Evolutionary conservation across 2,797 vertebrate species (phyloP).

Genomic region (Sebastes kiyomatsui): DNA sequence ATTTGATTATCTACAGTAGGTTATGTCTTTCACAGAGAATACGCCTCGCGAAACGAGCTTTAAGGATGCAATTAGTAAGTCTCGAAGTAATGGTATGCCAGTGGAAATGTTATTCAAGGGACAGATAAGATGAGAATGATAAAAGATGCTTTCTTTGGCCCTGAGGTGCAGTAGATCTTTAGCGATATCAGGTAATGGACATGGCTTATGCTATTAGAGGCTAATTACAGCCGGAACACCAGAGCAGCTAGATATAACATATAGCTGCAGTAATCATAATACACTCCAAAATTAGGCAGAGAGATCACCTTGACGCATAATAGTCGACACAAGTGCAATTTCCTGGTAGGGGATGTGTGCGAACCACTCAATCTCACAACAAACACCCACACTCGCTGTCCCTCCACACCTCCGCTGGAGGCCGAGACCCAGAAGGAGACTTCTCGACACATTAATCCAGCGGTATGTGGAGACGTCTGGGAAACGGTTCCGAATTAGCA

Average conservation of each 20-base stretch:
- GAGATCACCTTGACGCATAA: slow-evolving; percentile 38
- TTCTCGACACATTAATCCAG: slow-evolving; percentile 49
- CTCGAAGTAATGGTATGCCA: slow-evolving; percentile 13
- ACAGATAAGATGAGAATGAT: slow-evolving; percentile 38
- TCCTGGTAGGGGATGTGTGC: slow-evolving; percentile 27
- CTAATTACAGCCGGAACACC: slow-evolving; percentile 52
- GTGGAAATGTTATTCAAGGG: slow-evolving; percentile 21
- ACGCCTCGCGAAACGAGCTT: background rate
- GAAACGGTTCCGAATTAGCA: slow-evolving; percentile 70
- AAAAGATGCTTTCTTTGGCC: slow-evolving; percentile 19
- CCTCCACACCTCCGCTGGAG: slow-evolving; percentile 12
- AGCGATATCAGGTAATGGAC: slow-evolving; percentile 36
- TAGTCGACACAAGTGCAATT: slow-evolving; percentile 28
- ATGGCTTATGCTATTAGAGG: slow-evolving; percentile 29
- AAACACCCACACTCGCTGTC: slow-evolving; percentile 22
- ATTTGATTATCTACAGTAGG: slow-evolving; percentile 27
- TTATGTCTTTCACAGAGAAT: slow-evolving; percentile 5
- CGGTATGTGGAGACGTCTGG: slow-evolving; percentile 51
- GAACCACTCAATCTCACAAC: slow-evolving; percentile 34
- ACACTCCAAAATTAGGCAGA: slow-evolving; percentile 6
- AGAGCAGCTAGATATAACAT: slow-evolving; percentile 24
- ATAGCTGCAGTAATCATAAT: slow-evolving; percentile 16
- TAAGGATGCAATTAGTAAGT: slow-evolving; percentile 24
- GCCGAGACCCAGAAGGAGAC: slow-evolving; percentile 1
- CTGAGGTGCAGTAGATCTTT: slow-evolving; percentile 25